Evolutionary conservation across 2,113 vertebrate genomes (phyloP).

Genomic region (Syrrhaptes paradoxus): DNA sequence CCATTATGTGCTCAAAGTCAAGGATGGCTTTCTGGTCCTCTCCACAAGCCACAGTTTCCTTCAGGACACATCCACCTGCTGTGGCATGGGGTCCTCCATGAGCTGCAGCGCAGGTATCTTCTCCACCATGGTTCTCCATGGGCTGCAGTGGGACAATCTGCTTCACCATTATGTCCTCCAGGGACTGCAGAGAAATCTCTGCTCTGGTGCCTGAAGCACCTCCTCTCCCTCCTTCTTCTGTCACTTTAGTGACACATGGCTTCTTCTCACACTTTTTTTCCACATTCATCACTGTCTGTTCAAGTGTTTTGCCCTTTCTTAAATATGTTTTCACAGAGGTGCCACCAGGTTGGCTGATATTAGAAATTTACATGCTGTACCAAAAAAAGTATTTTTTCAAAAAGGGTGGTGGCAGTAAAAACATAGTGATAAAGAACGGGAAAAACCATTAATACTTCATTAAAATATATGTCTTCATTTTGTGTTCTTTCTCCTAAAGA

Average conservation of each 20-base stretch:
- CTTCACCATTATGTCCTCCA: not conserved
- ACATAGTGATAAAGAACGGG: not conserved
- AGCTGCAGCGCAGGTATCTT: not conserved
- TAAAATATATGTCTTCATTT: not conserved
- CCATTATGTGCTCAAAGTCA: not conserved
- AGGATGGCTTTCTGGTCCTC: not conserved
- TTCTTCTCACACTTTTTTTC: not conserved
- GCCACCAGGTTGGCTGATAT: not conserved
- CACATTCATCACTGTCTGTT: not conserved
- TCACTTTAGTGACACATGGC: not conserved
- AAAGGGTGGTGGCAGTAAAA: not conserved
- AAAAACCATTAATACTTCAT: not conserved
- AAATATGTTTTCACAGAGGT: not conserved
- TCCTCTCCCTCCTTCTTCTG: not conserved
- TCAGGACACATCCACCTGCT: not conserved
- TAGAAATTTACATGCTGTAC: not conserved
- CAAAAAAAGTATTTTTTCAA: not conserved
- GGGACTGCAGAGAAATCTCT: not conserved
- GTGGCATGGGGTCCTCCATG: fast-evolving
- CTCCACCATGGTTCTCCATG: not conserved
- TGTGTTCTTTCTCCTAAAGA: not conserved
- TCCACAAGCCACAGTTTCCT: not conserved
- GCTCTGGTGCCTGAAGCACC: fast-evolving
- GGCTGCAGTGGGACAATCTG: not conserved
- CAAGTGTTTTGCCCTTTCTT: not conserved